phyloP scores from a whole-genome alignment of 2,113 vertebrate genomes.

The Leptodactylus fuscus region DNA sequence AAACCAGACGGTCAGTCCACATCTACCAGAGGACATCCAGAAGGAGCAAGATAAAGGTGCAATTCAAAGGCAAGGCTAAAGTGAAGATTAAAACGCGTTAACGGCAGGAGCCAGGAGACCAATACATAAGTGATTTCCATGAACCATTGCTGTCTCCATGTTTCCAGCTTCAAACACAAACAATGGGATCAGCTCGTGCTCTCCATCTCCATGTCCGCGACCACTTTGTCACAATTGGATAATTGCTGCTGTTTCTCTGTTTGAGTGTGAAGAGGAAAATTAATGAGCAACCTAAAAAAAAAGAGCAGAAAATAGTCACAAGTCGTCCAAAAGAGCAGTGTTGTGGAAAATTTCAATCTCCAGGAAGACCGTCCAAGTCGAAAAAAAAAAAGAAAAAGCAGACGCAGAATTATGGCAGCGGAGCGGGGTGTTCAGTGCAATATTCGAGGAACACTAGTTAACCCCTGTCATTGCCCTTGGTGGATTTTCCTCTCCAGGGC shows the following conservation, averaged over 20 bases:
- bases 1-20: too few relatives aligned
- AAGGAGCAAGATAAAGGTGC: background rate
- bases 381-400: constrained; percentile 15
- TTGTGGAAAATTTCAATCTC: constrained; percentile 50
- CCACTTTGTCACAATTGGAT: constrained; percentile 18
- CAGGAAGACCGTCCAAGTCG: constrained; percentile 14
- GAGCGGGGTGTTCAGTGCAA: background rate
- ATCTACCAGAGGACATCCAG: too few relatives aligned
- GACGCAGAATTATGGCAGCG: constrained; percentile 13
- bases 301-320: constrained; percentile 35
- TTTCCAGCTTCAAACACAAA: background rate
- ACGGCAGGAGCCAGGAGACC: background rate
- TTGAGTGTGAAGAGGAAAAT: constrained; percentile 36
- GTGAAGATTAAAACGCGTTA: background rate
- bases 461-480: background rate
- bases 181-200: background rate
- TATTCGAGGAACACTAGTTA: constrained; percentile 20
- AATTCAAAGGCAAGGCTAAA: background rate
- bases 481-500: background rate
- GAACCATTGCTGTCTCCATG: background rate
- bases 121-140: background rate
- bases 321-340: constrained; percentile 47
- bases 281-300: constrained; percentile 32
- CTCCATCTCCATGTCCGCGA: background rate
- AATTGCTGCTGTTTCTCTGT: constrained; percentile 12